A percentile compares a stretch with the other conserved stretches of the same genome.
These are phyloP conservation scores for Zoanthus sociatus DNA, from an alignment of 92 coral and sea anemone species.

Conservation along the genomic window DNA sequence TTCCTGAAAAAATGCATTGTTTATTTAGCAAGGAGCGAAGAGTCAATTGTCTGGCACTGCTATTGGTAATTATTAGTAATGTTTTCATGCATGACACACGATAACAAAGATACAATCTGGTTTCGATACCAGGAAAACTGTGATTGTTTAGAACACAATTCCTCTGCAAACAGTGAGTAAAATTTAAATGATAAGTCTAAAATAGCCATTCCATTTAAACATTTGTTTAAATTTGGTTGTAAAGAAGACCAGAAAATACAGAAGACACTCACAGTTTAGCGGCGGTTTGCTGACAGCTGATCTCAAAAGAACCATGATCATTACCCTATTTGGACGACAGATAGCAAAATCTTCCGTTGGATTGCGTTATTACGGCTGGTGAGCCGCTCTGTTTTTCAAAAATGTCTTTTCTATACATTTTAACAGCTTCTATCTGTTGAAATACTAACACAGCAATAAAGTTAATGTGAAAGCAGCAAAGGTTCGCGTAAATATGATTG, in stretches of 20 bases:
- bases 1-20: background rate
- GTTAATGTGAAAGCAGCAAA: background rate
- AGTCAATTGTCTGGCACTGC: constrained; percentile 10
- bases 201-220: background rate
- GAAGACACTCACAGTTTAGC: constrained; percentile 26
- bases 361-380: constrained; percentile 24
- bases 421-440: background rate
- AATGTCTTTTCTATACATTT: background rate
- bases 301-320: constrained; percentile 25
- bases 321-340: constrained; percentile 43
- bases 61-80: background rate
- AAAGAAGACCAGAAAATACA: background rate
- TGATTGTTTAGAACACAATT: constrained; percentile 27
- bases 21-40: background rate
- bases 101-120: constrained; percentile 26
- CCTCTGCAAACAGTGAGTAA: background rate
- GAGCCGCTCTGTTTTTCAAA: constrained; percentile 28
- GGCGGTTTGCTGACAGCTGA: constrained; percentile 34
- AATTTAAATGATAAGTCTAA: background rate
- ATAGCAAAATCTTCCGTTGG: background rate
- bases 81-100: constrained; percentile 37
- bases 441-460: background rate
- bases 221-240: background rate
- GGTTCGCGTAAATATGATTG: background rate
- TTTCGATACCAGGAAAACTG: constrained; percentile 42